phyloP scores from a whole-genome alignment of 2,797 vertebrate species.

The Chaunax sp. region DNA sequence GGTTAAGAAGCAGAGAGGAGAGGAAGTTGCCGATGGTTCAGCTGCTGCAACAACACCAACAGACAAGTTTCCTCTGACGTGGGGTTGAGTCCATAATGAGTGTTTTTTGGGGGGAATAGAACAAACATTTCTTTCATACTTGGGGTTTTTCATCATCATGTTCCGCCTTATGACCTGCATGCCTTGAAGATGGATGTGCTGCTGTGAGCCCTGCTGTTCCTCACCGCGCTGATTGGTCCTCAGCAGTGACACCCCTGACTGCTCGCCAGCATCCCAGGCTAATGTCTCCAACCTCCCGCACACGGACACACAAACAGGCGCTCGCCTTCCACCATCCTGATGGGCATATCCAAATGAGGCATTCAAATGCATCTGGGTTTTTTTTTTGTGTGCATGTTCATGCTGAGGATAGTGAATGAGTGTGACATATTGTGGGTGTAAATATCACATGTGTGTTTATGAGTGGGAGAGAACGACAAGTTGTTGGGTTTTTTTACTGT shows the following conservation, averaged over 20 bases:
- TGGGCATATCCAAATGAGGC: conserved; percentile 61
- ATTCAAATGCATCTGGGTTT: conserved; percentile 25
- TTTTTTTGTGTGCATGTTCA: conserved; percentile 12
- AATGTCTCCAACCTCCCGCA: conserved; percentile 26
- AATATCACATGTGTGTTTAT: conserved; percentile 14
- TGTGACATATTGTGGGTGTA: conserved; percentile 22
- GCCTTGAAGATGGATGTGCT: conserved; percentile 64
- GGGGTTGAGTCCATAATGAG: conserved; percentile 60
- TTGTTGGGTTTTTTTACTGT: conserved; percentile 21
- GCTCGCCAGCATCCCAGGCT: conserved; percentile 47
- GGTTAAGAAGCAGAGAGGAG: not conserved
- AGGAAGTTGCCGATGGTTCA: conserved; percentile 26
- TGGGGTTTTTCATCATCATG: conserved; percentile 67
- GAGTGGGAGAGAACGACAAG: conserved; percentile 11
- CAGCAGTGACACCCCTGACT: conserved; percentile 37
- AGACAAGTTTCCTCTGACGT: conserved; percentile 39
- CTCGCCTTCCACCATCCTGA: conserved; percentile 59
- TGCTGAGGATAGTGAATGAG: conserved; percentile 2
- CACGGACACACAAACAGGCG: conserved; percentile 12
- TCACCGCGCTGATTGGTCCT: conserved; percentile 65
- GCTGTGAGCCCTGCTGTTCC: conserved; percentile 73
- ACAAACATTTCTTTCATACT: conserved; percentile 49
- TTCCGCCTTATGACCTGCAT: conserved; percentile 18
- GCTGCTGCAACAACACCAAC: conserved; percentile 30
- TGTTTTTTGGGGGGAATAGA: conserved; percentile 36